Evolutionary conservation across 2,113 vertebrate genomes (phyloP).

Genomic region (Paralichthys olivaceus): DNA sequence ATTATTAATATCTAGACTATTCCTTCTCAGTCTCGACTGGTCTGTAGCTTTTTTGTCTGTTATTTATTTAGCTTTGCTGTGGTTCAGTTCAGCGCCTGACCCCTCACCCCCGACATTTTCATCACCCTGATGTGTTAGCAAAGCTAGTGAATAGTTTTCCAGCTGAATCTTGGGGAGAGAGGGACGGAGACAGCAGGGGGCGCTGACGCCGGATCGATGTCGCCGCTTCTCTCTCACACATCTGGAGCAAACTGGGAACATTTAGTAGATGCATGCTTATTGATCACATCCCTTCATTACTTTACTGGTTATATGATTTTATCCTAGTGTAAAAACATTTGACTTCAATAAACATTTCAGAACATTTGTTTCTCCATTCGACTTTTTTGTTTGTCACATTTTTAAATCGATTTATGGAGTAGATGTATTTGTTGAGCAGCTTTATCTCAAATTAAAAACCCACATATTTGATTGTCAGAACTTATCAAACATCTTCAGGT

Average conservation of each 20-base stretch:
- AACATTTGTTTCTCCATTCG: constrained; percentile 47
- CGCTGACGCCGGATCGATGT: background rate
- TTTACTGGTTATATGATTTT: constrained; percentile 77
- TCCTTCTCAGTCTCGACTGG: constrained; percentile 58
- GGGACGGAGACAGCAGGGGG: constrained; percentile 8
- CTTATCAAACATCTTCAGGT: background rate
- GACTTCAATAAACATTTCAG: constrained; percentile 80
- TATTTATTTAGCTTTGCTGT: constrained; percentile 78
- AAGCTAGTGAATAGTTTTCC: constrained; percentile 53
- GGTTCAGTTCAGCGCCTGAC: constrained; percentile 54
- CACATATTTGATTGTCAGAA: background rate
- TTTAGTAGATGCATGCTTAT: constrained; percentile 82
- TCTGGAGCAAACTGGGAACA: constrained; percentile 68
- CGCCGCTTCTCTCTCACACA: constrained; percentile 41
- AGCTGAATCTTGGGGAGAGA: constrained; percentile 14
- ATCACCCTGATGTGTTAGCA: constrained; percentile 46
- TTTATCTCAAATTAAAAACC: too few species aligned
- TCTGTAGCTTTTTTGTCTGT: constrained; percentile 73
- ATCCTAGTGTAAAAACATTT: constrained; percentile 66
- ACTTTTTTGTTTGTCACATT: constrained; percentile 10
- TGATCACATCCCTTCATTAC: constrained; percentile 27
- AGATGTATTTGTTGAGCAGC: too few species aligned
- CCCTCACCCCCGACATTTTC: constrained; percentile 23
- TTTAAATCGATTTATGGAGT: too few species aligned
- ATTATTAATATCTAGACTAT: constrained; percentile 56